Evolutionary conservation across 2,888 invertebrate genomes (phyloP), one percentile per base, ranked within the genome.

Genomic region (Philereme transversata): DNA sequence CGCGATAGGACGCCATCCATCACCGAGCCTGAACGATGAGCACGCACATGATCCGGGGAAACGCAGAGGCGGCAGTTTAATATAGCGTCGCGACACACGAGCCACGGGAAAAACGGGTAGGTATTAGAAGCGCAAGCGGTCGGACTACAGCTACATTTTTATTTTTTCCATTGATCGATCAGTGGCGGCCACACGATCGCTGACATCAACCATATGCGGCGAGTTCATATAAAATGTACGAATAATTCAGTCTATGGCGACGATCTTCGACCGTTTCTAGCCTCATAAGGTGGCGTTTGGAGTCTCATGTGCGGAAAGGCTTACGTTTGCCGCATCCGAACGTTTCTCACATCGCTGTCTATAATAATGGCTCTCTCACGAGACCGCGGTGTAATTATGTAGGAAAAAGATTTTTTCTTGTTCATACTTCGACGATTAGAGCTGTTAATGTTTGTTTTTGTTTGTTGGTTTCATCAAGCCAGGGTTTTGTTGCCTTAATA

Each of bases 1-100:
- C 79, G 77, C 76, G 69, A 78, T 70, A 62, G 62, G 35, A 11
- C 36, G 40, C 60, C 78, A 80, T 80, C 76, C 73, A 80, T 80
- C 80, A 80, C 72, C 4, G 48, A 9, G 44, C 33, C 60, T 74
- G 70, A 74, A 75, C 68, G 67, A 67, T 60, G 58, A 56, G 46
- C 44, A 64, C n/a, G 5, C 10, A 45, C 45, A 40, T 40, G 40
- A 5, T 6, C 2, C 22, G 4, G 40, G 5, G 51, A 51, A 8
- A 0, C 9, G 9, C 53, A 54, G 71, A 76, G 67, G 47, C 10
- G 74, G 64, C 56, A 53, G 62, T 47, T 45, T n/a, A 0, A 44
- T 1, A 9, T 44, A 7, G 44, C 44, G 8, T 9, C 22, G n/a
- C n/a, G n/a, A 22, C 22, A 22, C 22, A 22, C 22, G 22, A 22